Conservation (phyloP, 2,113 vertebrate species). For the Stigmatopora nigra region DNA sequence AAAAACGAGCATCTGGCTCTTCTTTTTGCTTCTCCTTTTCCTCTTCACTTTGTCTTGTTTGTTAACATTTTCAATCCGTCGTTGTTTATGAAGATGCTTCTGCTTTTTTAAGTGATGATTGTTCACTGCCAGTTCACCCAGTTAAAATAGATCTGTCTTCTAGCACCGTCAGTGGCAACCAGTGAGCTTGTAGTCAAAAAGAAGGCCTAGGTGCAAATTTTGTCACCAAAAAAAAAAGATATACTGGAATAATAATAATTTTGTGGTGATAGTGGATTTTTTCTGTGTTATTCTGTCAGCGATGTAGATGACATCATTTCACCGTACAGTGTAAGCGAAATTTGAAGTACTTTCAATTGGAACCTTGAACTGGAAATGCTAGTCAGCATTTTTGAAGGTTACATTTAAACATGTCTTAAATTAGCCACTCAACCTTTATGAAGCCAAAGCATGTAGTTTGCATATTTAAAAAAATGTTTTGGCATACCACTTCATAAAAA, state of each 20-base stretch:
- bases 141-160: not conserved
- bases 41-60: constrained; percentile 9
- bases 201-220: not conserved
- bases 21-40: not conserved
- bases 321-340: too few relatives aligned
- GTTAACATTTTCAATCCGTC: constrained; percentile 13
- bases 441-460: not conserved
- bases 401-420: not conserved
- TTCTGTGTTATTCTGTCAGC: not conserved
- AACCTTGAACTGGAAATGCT: not conserved
- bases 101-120: not conserved
- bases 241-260: not conserved
- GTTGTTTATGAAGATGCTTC: not conserved
- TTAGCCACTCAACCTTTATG: not conserved
- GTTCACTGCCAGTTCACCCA: not conserved
- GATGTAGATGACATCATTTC: not conserved
- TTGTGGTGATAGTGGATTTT: not conserved
- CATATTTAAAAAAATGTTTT: not conserved
- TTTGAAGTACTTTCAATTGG: not conserved
- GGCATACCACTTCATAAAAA: not conserved
- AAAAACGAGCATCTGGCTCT: constrained; percentile 8
- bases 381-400: not conserved
- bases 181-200: too few relatives aligned
- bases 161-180: too few relatives aligned
- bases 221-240: not conserved